Percentiles rank a stretch among this genome's conserved stretches.
Conservation (phyloP, 2,113 vertebrate species). For the Ctenodactylus gundi region DNA sequence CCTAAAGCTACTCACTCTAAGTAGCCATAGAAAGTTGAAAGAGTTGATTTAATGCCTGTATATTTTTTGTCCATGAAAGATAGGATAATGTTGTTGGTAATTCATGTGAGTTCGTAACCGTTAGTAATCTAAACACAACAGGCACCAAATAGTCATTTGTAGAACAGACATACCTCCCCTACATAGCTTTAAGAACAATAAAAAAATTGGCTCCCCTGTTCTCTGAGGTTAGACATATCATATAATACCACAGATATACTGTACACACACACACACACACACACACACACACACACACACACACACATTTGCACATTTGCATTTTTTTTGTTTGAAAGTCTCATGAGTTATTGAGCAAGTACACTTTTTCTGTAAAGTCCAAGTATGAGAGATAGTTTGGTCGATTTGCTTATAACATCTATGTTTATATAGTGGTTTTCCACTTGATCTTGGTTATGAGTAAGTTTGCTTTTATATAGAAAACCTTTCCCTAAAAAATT, state of each 20-base stretch:
- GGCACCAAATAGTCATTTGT: neutral
- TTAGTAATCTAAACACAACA: neutral
- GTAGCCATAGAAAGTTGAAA: neutral
- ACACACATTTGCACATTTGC: too few relatives aligned
- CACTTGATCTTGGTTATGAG: neutral
- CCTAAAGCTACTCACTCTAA: neutral
- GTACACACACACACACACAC: neutral
- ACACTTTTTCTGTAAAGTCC: neutral
- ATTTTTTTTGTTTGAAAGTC: neutral
- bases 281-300: neutral
- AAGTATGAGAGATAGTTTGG: neutral
- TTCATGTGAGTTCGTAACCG: neutral
- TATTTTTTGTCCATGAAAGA: neutral
- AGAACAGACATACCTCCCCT: neutral
- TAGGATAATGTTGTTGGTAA: neutral
- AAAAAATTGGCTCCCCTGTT: neutral
- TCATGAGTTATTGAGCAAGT: neutral
- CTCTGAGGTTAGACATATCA: neutral
- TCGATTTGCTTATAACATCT: constrained; percentile 27
- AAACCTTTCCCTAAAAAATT: constrained; percentile 12
- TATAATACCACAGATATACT: neutral
- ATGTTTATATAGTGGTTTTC: neutral
- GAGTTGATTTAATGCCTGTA: neutral
- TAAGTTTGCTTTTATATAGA: constrained; percentile 15
- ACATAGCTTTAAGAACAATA: neutral